These are phyloP conservation scores for Etheostoma perlongum DNA, from an alignment of 2,797 vertebrate species.

Conservation along the genomic window DNA sequence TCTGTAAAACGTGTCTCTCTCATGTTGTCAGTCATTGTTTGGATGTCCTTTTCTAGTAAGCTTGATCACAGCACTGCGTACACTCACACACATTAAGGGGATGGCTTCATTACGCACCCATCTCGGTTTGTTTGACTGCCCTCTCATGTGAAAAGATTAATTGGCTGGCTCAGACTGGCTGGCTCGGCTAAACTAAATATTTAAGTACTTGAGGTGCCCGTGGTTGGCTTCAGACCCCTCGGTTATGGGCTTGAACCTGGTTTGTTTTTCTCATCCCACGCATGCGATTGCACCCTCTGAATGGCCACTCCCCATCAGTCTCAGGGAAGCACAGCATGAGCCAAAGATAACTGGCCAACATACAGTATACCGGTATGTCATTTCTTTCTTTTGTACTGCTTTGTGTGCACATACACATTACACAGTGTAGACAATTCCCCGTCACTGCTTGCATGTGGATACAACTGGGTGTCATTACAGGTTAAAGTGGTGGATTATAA, in stretches of 20 bases:
- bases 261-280: slow-evolving; percentile 37
- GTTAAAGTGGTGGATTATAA: slow-evolving; percentile 48
- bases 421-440: not conserved
- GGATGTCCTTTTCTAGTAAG: not conserved
- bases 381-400: not conserved
- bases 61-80: not conserved
- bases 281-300: slow-evolving; percentile 12
- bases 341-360: not conserved
- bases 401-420: not conserved
- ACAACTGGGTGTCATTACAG: slow-evolving; percentile 39
- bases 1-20: not conserved
- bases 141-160: slow-evolving; percentile 65
- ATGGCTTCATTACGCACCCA: slow-evolving; percentile 14
- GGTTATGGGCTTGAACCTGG: slow-evolving; percentile 12
- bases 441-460: not conserved
- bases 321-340: not conserved
- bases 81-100: not conserved
- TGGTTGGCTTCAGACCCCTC: slow-evolving; percentile 30
- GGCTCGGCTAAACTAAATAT: slow-evolving; percentile 65
- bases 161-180: slow-evolving; percentile 26
- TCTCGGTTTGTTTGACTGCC: slow-evolving; percentile 55
- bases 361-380: too few species aligned
- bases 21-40: not conserved
- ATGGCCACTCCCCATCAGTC: slow-evolving; percentile 4
- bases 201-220: slow-evolving; percentile 53